Evolutionary conservation across 2,113 vertebrate genomes (phyloP), one percentile per base, ranked within the genome.

Genomic region (Terrapene triunguis): DNA sequence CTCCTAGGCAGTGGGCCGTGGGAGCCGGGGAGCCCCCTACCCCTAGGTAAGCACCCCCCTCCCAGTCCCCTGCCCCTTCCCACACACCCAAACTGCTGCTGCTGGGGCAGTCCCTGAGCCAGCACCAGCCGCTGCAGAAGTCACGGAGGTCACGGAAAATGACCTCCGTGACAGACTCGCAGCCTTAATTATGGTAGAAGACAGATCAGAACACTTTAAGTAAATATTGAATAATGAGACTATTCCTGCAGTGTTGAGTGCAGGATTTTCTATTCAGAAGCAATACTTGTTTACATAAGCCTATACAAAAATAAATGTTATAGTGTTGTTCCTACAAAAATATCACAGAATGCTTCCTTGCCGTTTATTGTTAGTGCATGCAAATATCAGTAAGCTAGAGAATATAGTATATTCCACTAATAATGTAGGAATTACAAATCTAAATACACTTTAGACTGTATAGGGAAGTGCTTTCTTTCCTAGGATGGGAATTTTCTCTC

Each of bases 211-310:
- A 50, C 25, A 59, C 10, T 51, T 14, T 50, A 62, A 27, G 44
- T 88, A 88, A 88, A 81, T 10, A 59, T 35, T 79, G 54, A 80
- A 65, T 80, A 38, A 65, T 88, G n/a, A 65, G 47, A 7, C 48
- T 51, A 42, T 65, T 79, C 57, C 78, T 80, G 24, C 76, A 19
- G 47, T 95, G 82, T 42, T 54, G 21, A 7, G 27, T 89, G 32
- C 54, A 91, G 14, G 5, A 0, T 76, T 94, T 85, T 57, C 76
- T 8, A 22, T 91, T 90, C 51, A 79, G 48, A 90, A 32, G 25
- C 47, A 17, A 87, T 92, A 78, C 76, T 94, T 95, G 53, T 94
- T 94, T 94, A 50, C 76, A 27, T 14, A 35, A 9, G 78, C 32
- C 29, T 92, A 92, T 29, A 53, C 84, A 55, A 88, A 7, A 94